Conservation (phyloP, 2,888 invertebrate species). For the Eristalinus aeneus region DNA sequence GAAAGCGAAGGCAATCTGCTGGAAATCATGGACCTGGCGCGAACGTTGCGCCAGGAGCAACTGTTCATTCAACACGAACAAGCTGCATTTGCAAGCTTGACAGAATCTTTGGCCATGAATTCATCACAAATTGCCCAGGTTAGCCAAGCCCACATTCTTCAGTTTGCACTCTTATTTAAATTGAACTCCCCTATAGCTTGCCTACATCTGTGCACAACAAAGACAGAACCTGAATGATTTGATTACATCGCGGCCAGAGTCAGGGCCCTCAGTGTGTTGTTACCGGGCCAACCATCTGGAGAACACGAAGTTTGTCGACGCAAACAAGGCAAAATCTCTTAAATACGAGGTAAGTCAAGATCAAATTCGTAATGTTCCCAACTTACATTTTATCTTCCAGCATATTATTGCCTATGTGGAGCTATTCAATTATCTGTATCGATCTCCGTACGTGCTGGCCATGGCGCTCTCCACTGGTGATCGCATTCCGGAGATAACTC, state of each 20-base stretch:
- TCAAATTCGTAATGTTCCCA: neutral
- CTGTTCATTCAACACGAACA: constrained; percentile 93
- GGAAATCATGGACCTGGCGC: constrained; percentile 81
- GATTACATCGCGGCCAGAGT: constrained; percentile 88
- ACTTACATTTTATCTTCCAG: constrained; percentile 73
- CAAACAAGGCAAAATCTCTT: constrained; percentile 90
- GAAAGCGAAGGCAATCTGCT: constrained; percentile 79
- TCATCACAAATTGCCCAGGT: constrained; percentile 82
- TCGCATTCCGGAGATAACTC: constrained; percentile 80
- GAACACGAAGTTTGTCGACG: constrained; percentile 87
- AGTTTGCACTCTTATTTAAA: constrained; percentile 1
- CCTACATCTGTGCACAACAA: constrained; percentile 95
- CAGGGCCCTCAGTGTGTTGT: constrained; percentile 89
- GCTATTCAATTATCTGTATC: constrained; percentile 85
- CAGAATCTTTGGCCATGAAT: constrained; percentile 85
- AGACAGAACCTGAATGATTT: constrained; percentile 89
- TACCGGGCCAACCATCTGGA: constrained; percentile 86
- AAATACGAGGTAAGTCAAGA: constrained; percentile 86
- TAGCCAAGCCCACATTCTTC: neutral
- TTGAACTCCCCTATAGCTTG: constrained; percentile 83
- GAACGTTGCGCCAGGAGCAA: constrained; percentile 84
- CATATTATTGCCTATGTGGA: constrained; percentile 85
- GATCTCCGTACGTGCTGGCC: constrained; percentile 87
- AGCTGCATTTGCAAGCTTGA: constrained; percentile 88
- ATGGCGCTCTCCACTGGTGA: constrained; percentile 86